Evolutionary conservation across 2,797 vertebrate species (phyloP), one percentile per base, ranked within the genome.

Genomic region (Schizothorax lantsangensis): DNA sequence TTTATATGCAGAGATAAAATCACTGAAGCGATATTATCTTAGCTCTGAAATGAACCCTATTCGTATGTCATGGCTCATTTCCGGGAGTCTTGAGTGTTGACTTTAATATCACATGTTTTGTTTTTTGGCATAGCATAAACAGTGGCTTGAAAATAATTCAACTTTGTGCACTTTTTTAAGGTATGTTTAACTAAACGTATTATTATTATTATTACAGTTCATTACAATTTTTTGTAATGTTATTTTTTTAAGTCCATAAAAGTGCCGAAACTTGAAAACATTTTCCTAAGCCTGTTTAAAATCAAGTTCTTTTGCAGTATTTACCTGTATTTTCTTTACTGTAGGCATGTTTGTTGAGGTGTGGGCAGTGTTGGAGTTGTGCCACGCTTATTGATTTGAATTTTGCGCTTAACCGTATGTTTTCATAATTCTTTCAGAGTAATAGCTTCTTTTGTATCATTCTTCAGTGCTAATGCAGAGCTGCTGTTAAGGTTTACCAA

Each of bases 321-420:
- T 79, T 64, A 38, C 59, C 40, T 33, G 40, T 80, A 33, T 45
- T 66, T 33, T 6, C 17, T 71, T 43, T 8, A 17, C 19, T 23
- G 79, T 45, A 66, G 43, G 59, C 26, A 33, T 30, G 43, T 69
- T 49, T 68, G 17, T 81, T 33, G 62, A 81, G 79, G 40, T 69
- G 79, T 81, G 79, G 79, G 79, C 62, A 33, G 43, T 30, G 40
- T 23, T 68, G 79, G n/a, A 66, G 79, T 66, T 83, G n/a, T 83
- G 81, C 49, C 68, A 19, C 9, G 1, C 49, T 57, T 57, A 57
- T 57, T 43, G 47, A 71, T 81, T 83, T 26, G 1, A 43, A 57
- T 57, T 83, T 38, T 71, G 45, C 26, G 19, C 23, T 40, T 30
- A 68, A 45, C 14, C 1, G 1, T 40, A 14, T 33, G 7, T 38